A percentile compares a stretch with the other conserved stretches of the same genome.
These are phyloP conservation scores for Tryphoninae sp. DNA, from an alignment of 2,888 invertebrate genomes.

Conservation along the genomic window DNA sequence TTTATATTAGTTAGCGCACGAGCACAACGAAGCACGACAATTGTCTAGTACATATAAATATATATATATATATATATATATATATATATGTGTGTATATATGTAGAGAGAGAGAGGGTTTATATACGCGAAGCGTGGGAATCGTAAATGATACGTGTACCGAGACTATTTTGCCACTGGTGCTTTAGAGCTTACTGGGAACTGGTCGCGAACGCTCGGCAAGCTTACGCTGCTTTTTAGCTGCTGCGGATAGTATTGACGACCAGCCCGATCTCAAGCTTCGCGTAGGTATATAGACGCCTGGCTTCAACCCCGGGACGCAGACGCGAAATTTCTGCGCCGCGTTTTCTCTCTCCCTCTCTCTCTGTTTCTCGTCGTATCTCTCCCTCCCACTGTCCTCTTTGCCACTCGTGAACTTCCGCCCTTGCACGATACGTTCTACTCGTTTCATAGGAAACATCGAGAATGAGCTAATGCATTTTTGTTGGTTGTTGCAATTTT, in stretches of 20 bases:
- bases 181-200: not conserved
- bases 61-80: not conserved
- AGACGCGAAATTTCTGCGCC: slow-evolving; percentile 43
- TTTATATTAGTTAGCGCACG: not conserved
- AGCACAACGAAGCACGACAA: not conserved
- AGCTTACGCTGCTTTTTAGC: slow-evolving; percentile 10
- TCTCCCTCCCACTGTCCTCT: not conserved
- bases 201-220: slow-evolving; percentile 18
- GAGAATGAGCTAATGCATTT: too few relatives aligned
- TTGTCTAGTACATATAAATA: not conserved
- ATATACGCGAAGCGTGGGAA: not conserved
- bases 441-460: too few relatives aligned
- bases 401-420: not conserved
- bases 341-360: not conserved
- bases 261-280: slow-evolving; percentile 15
- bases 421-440: not conserved
- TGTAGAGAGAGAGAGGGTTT: not conserved
- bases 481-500: too few relatives aligned
- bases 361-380: not conserved
- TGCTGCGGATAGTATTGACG: slow-evolving; percentile 49
- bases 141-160: not conserved
- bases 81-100: not conserved
- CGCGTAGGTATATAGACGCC: not conserved
- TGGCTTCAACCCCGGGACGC: slow-evolving; percentile 33
- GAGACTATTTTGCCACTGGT: not conserved